Percentiles rank a stretch among this genome's conserved stretches.
These are phyloP conservation scores for Brachystomella parvula DNA, from an alignment of 1,140 invertebrate genomes.

Conservation along the genomic window DNA sequence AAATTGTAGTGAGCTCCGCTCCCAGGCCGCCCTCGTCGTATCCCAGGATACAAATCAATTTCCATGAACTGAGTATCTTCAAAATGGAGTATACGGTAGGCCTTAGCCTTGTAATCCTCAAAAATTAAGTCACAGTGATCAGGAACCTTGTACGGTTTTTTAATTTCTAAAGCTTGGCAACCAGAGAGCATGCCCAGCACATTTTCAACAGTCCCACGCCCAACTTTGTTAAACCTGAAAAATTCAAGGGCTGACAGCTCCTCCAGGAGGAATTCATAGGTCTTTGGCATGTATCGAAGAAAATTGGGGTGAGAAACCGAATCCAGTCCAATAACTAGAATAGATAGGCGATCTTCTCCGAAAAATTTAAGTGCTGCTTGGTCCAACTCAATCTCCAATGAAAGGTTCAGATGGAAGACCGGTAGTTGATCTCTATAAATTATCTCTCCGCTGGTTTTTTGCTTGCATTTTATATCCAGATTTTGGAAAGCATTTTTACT, in stretches of 20 bases:
- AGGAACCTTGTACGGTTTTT: neutral
- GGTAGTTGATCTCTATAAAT: neutral
- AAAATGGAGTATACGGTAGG: too few species aligned
- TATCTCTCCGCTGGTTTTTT: neutral
- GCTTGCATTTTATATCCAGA: neutral
- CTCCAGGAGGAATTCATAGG: constrained; percentile 44
- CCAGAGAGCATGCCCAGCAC: constrained; percentile 39
- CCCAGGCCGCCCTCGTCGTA: neutral
- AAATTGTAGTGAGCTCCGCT: neutral
- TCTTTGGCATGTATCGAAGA: constrained; percentile 48
- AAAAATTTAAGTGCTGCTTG: neutral
- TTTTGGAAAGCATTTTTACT: neutral
- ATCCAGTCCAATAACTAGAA: constrained; percentile 50
- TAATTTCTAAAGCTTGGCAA: neutral
- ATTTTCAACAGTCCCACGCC: constrained; percentile 42
- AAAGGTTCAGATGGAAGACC: neutral
- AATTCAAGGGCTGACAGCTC: constrained; percentile 42
- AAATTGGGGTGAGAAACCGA: constrained; percentile 52
- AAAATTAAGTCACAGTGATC: neutral
- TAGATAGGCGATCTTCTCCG: neutral
- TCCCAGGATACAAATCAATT: neutral
- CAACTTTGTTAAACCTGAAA: constrained; percentile 42
- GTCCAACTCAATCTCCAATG: neutral
- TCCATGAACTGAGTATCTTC: too few species aligned
- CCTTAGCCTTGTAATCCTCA: too few species aligned